Conservation (phyloP, 92 coral and sea anemone genomes). For the Epizoanthus stellaris region DNA sequence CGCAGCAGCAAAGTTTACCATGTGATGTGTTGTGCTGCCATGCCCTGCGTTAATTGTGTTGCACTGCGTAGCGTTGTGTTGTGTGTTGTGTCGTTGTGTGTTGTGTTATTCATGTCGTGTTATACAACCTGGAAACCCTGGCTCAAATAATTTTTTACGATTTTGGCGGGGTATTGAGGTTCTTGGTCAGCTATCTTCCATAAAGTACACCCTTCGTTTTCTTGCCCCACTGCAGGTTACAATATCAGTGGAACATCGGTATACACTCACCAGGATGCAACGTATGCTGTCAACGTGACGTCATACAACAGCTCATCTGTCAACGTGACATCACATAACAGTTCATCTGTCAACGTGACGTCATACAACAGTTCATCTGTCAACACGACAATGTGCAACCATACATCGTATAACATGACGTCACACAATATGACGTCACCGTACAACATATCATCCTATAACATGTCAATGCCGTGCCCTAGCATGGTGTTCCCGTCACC, state of each 20-base stretch:
- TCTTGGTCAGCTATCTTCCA: background rate
- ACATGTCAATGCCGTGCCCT: background rate
- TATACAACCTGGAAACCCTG: too few relatives aligned
- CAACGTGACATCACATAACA: conserved; percentile 9
- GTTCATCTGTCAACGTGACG: conserved; percentile 4
- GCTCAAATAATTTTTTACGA: too few relatives aligned
- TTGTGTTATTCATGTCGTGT: too few relatives aligned
- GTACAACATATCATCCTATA: background rate
- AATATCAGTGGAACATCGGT: background rate
- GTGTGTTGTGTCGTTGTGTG: too few relatives aligned
- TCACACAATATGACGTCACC: conserved; percentile 4
- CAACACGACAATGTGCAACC: background rate
- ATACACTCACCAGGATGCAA: background rate
- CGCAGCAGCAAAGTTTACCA: too few relatives aligned
- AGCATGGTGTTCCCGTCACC: conserved; percentile 2
- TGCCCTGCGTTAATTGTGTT: background rate
- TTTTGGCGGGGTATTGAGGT: background rate
- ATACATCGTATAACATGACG: background rate
- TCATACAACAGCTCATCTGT: background rate
- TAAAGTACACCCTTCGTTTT: background rate
- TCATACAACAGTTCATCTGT: conserved; percentile 9
- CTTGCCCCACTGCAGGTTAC: background rate
- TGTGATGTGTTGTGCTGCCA: too few relatives aligned
- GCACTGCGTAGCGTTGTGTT: background rate
- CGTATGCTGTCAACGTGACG: background rate